Conservation (phyloP, 2,888 invertebrate species). For the Cremastinae sp. region DNA sequence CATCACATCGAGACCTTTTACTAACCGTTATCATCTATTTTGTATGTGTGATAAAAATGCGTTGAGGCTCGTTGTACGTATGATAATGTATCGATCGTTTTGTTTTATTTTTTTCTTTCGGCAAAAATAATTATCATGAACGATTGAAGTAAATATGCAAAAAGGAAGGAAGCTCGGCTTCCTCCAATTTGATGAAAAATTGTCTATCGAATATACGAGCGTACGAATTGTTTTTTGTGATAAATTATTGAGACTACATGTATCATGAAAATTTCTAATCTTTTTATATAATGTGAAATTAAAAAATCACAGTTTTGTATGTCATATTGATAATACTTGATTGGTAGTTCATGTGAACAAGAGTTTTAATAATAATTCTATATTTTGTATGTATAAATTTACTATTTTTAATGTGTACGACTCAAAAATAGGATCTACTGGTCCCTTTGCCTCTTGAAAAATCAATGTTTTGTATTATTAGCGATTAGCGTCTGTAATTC, state of each 20-base stretch:
- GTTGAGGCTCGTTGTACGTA: constrained; percentile 43
- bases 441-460: not conserved
- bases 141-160: constrained; percentile 33
- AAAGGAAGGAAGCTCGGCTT: constrained; percentile 6
- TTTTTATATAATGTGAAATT: constrained; percentile 41
- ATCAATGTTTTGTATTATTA: constrained; percentile 47
- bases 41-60: constrained; percentile 53
- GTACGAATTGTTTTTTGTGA: constrained; percentile 56
- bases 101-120: constrained; percentile 3
- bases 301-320: constrained; percentile 61
- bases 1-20: constrained; percentile 43
- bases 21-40: constrained; percentile 14
- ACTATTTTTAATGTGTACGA: too few species aligned
- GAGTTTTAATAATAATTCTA: constrained; percentile 40
- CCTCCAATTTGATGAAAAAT: constrained; percentile 11
- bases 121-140: not conserved
- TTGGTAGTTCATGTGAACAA: constrained; percentile 57
- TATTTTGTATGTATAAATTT: not conserved
- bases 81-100: constrained; percentile 18
- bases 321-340: constrained; percentile 64
- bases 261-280: constrained; percentile 41
- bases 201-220: constrained; percentile 26
- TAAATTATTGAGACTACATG: constrained; percentile 58
- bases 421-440: not conserved
- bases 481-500: constrained; percentile 45